These are phyloP conservation scores for Malaclemys terrapin DNA, from an alignment of 2,113 vertebrate genomes.

Conservation along the genomic window DNA sequence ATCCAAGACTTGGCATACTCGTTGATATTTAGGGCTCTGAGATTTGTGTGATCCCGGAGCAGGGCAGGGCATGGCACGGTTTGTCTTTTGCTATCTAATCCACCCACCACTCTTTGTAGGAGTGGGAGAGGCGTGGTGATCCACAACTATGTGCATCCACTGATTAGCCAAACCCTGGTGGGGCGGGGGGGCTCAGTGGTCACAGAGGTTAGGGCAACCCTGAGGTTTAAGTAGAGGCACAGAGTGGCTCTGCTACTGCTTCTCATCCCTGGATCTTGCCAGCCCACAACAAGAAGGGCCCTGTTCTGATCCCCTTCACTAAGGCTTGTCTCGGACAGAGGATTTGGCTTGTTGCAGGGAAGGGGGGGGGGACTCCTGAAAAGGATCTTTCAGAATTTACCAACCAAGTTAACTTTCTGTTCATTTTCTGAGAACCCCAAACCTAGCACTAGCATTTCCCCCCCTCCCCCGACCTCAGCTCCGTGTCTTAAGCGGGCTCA, in stretches of 20 bases:
- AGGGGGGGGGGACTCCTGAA: background rate
- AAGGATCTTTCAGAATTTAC: background rate
- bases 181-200: rapidly evolving
- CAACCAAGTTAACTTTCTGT: background rate
- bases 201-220: background rate
- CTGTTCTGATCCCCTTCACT: background rate
- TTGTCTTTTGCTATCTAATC: background rate
- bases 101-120: background rate
- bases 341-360: background rate
- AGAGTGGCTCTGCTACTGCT: background rate
- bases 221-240: background rate
- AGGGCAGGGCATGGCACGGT: rapidly evolving
- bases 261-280: background rate
- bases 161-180: background rate
- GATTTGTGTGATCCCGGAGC: rapidly evolving
- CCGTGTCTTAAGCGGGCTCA: conserved; percentile 5
- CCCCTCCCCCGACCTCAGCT: background rate
- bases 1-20: rapidly evolving
- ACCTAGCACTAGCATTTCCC: background rate
- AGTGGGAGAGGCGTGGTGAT: background rate
- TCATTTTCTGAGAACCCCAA: background rate
- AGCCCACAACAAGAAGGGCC: background rate
- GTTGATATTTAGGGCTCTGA: background rate
- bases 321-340: too few relatives aligned
- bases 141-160: background rate